Evolutionary conservation across 2,888 invertebrate species (phyloP).

Genomic region (Aleiodes testaceus): DNA sequence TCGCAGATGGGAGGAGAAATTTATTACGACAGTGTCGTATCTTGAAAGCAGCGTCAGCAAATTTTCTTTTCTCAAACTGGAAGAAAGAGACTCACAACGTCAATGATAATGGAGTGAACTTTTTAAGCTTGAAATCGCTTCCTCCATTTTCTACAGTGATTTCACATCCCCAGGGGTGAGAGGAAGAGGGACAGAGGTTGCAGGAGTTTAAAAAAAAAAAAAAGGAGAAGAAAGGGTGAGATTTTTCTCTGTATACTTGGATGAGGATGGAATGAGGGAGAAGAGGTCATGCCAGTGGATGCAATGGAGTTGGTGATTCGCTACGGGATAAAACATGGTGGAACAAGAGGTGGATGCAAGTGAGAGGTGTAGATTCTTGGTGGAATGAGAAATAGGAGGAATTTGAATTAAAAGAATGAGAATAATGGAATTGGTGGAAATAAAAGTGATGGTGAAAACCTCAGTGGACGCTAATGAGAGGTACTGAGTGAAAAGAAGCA

Average conservation of each 20-base stretch:
- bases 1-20: background rate
- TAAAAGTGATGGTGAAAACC: slow-evolving; percentile 43
- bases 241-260: too few relatives aligned
- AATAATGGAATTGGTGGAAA: slow-evolving; percentile 19
- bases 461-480: slow-evolving; percentile 46
- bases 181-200: background rate
- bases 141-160: background rate
- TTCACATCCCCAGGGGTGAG: background rate
- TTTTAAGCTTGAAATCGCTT: slow-evolving; percentile 9
- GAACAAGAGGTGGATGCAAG: slow-evolving; percentile 34
- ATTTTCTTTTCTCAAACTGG: slow-evolving; percentile 14
- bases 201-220: background rate
- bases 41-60: slow-evolving; percentile 4
- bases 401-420: slow-evolving; percentile 16
- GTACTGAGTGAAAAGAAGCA: slow-evolving; percentile 45
- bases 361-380: slow-evolving; percentile 12
- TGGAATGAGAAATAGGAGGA: background rate
- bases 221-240: background rate
- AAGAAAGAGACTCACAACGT: background rate
- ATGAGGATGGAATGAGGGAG: too few relatives aligned
- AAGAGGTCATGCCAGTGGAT: background rate
- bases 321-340: slow-evolving; percentile 36
- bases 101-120: slow-evolving; percentile 22
- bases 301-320: slow-evolving; percentile 26
- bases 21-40: slow-evolving; percentile 12